A percentile compares a stretch with the other conserved stretches of the same genome.
These are phyloP conservation scores for Xylota segnis DNA, from an alignment of 2,888 invertebrate genomes.

Conservation along the genomic window DNA sequence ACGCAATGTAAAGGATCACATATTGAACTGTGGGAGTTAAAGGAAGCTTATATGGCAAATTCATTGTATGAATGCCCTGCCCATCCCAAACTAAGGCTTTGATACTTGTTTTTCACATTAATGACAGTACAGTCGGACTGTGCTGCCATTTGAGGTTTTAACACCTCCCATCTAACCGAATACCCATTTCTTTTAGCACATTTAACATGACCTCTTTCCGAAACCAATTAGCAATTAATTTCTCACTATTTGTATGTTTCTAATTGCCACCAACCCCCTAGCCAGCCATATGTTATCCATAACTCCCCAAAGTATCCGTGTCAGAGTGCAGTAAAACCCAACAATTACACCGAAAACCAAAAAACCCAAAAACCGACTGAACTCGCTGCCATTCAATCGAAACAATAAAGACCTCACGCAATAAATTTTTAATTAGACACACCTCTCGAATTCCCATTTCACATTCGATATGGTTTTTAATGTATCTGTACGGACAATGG, in stretches of 20 bases:
- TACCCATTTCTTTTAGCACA: not conserved
- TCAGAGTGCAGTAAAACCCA: slow-evolving; percentile 52
- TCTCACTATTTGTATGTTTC: not conserved
- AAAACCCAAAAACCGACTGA: slow-evolving; percentile 9
- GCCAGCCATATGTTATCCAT: slow-evolving; percentile 24
- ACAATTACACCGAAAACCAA: slow-evolving; percentile 37
- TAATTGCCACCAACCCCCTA: slow-evolving; percentile 9
- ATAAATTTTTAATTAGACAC: slow-evolving; percentile 73
- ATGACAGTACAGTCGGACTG: too few relatives aligned
- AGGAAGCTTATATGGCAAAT: too few relatives aligned
- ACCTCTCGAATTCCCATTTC: slow-evolving; percentile 53
- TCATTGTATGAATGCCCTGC: too few relatives aligned
- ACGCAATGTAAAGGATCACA: too few relatives aligned
- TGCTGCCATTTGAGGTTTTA: too few relatives aligned
- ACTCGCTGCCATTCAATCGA: slow-evolving; percentile 32
- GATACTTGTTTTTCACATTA: too few relatives aligned
- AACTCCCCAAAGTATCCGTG: slow-evolving; percentile 21
- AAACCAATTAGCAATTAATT: not conserved
- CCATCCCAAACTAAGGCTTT: too few relatives aligned
- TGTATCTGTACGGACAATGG: not conserved
- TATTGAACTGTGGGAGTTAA: too few relatives aligned
- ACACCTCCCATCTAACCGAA: too few relatives aligned
- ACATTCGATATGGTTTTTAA: slow-evolving; percentile 45
- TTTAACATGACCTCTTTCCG: not conserved
- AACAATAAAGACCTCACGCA: slow-evolving; percentile 49